phyloP scores from a whole-genome alignment of 2,113 vertebrate species.

The Piprites chloris region DNA sequence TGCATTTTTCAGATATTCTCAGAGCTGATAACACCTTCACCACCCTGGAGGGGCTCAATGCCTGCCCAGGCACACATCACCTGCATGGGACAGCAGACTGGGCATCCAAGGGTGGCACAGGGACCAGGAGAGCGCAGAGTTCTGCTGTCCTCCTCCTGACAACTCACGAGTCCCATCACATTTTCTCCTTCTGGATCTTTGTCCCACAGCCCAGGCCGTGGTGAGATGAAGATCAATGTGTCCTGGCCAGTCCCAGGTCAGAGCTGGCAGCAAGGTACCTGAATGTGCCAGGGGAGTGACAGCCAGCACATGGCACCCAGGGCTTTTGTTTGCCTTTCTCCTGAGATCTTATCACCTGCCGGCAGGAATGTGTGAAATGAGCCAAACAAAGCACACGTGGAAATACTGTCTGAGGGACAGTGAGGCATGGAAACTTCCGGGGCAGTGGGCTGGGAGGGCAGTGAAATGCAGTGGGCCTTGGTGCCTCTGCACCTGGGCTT shows the following conservation, averaged over 20 bases:
- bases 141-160: neutral
- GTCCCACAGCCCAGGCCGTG: fast-evolving
- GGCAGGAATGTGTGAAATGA: constrained; percentile 12
- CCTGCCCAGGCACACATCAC: neutral
- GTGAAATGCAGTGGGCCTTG: neutral
- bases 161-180: neutral
- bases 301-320: neutral
- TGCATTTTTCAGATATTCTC: constrained; percentile 13
- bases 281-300: neutral
- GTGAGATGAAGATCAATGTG: neutral
- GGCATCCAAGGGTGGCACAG: neutral
- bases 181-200: neutral
- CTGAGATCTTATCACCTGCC: constrained; percentile 32
- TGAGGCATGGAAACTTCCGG: neutral
- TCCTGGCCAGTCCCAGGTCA: neutral
- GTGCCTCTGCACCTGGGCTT: neutral
- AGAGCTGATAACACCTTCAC: neutral
- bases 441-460: neutral
- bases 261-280: neutral
- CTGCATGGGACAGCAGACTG: neutral
- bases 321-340: constrained; percentile 32
- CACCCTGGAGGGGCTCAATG: neutral
- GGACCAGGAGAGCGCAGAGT: neutral
- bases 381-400: constrained; percentile 11
- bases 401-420: neutral